These are phyloP conservation scores for Coptodon bakossiorum DNA, from an alignment of 2,113 vertebrate species.

Conservation along the genomic window DNA sequence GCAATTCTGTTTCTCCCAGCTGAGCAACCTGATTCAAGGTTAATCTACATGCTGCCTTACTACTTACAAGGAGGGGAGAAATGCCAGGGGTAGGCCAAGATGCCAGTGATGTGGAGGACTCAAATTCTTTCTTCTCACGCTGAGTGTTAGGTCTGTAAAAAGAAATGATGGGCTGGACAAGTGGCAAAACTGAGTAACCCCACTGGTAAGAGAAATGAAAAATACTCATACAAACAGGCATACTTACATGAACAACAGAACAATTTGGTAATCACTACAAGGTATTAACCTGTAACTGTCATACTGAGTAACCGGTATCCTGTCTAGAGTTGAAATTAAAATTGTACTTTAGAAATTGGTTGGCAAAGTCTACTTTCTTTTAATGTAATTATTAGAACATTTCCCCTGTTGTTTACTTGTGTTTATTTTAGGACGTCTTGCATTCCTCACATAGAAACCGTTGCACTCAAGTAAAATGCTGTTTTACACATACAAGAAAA, in stretches of 20 bases:
- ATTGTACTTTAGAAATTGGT: not conserved
- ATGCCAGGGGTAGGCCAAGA: not conserved
- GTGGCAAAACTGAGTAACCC: not conserved
- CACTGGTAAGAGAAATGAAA: not conserved
- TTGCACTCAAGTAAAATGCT: not conserved
- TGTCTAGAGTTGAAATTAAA: not conserved
- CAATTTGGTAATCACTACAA: not conserved
- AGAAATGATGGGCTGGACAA: not conserved
- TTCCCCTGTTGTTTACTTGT: fast-evolving
- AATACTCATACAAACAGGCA: not conserved
- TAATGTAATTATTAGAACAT: not conserved
- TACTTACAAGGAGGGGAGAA: not conserved
- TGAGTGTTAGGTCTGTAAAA: not conserved
- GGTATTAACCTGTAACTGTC: fast-evolving
- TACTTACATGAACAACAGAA: not conserved
- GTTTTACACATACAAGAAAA: not conserved
- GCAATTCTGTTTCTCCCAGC: not conserved
- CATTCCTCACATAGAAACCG: not conserved
- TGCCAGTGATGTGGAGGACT: not conserved
- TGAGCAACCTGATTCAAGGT: not conserved
- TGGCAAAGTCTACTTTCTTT: not conserved
- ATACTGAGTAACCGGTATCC: not conserved
- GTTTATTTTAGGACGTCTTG: not conserved
- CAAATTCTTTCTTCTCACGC: not conserved
- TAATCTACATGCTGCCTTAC: not conserved